These are phyloP conservation scores for Drosophila ercepeae DNA, from an alignment of 1,140 invertebrate genomes.

Conservation along the genomic window DNA sequence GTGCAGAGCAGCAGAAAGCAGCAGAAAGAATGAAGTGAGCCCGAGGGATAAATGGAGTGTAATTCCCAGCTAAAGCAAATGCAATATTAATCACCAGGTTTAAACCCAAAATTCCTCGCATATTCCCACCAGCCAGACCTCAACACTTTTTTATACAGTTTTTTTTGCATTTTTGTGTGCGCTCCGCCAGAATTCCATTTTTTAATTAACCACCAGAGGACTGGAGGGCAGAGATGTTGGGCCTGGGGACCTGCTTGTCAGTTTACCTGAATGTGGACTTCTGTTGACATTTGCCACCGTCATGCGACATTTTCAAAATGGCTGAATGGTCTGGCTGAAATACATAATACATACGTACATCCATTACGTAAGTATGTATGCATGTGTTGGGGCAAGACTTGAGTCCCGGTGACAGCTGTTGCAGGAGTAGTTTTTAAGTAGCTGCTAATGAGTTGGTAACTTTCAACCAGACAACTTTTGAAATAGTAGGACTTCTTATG, in stretches of 20 bases:
- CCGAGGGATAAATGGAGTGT: slow-evolving; percentile 51
- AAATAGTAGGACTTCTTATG: background rate
- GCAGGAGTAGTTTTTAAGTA: slow-evolving; percentile 78
- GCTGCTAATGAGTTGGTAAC: slow-evolving; percentile 71
- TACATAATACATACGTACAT: background rate
- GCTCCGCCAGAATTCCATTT: slow-evolving; percentile 38
- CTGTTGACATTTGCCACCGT: slow-evolving; percentile 75
- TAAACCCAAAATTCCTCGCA: slow-evolving; percentile 16
- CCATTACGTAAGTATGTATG: background rate
- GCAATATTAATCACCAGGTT: slow-evolving; percentile 62
- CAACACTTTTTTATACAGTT: slow-evolving; percentile 36
- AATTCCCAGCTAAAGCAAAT: slow-evolving; percentile 41
- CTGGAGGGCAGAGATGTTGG: slow-evolving; percentile 11
- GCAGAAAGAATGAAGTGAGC: slow-evolving; percentile 17
- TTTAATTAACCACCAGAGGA: slow-evolving; percentile 76
- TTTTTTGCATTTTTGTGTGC: slow-evolving; percentile 6
- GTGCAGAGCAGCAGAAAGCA: background rate
- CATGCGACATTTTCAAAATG: slow-evolving; percentile 64
- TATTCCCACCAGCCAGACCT: slow-evolving; percentile 21
- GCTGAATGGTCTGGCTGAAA: background rate
- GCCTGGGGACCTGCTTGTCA: slow-evolving; percentile 56
- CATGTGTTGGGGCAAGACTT: background rate
- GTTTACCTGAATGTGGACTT: slow-evolving; percentile 62
- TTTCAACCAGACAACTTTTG: slow-evolving; percentile 40
- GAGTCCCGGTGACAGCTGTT: slow-evolving; percentile 59